Conservation (phyloP, 2,888 invertebrate species). For the Tinea trinotella region DNA sequence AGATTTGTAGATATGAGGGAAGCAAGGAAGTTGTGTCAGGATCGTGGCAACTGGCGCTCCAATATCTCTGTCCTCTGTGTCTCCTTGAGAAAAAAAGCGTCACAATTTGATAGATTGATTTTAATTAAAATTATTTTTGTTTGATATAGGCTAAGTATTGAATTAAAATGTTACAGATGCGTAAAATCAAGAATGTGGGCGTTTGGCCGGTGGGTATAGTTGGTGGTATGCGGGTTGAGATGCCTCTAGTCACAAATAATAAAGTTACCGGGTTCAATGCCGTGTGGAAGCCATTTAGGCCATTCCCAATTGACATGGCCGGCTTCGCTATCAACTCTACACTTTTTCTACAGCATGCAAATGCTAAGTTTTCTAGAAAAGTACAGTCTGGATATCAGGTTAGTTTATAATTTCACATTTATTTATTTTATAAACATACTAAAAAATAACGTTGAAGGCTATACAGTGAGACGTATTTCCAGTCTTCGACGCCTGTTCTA, state of each 20-base stretch:
- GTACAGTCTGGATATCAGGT: constrained; percentile 90
- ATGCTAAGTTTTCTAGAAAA: constrained; percentile 86
- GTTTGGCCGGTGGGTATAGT: constrained; percentile 98
- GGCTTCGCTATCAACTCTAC: constrained; percentile 92
- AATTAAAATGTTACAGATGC: constrained; percentile 79
- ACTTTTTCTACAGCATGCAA: constrained; percentile 78
- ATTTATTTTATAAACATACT: too few relatives aligned
- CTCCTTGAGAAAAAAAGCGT: too few relatives aligned
- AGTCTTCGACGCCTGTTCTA: too few relatives aligned
- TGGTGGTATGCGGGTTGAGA: constrained; percentile 94
- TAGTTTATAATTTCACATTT: background rate
- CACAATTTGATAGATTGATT: too few relatives aligned
- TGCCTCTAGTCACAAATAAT: constrained; percentile 80
- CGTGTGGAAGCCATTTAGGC: constrained; percentile 90
- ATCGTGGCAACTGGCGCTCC: too few relatives aligned
- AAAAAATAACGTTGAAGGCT: too few relatives aligned
- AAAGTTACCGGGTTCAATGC: constrained; percentile 74
- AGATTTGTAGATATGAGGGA: too few relatives aligned
- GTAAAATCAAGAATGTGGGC: constrained; percentile 85
- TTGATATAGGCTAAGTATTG: too few relatives aligned
- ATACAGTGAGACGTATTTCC: too few relatives aligned
- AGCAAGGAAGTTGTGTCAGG: too few relatives aligned
- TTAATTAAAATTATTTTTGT: too few relatives aligned
- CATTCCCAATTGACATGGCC: constrained; percentile 98
- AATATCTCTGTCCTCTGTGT: too few relatives aligned